phyloP scores from a whole-genome alignment of 2,113 vertebrate species.

The Melospiza melodia region DNA sequence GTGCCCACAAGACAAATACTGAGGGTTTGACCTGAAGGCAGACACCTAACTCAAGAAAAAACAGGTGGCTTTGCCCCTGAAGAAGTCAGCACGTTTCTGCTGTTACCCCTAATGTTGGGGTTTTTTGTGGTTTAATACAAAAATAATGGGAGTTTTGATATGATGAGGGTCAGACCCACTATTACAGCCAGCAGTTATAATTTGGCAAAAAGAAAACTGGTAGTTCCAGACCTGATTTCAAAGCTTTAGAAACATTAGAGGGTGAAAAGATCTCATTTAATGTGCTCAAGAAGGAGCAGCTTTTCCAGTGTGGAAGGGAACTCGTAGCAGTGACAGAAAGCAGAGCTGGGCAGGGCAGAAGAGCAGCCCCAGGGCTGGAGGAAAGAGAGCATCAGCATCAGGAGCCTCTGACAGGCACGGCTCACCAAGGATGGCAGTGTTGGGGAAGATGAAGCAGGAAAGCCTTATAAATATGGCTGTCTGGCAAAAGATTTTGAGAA shows the following conservation, averaged over 20 bases:
- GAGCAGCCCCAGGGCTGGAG: not conserved
- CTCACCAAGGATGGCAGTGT: not conserved
- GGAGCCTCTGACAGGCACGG: not conserved
- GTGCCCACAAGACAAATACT: not conserved
- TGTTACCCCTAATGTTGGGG: not conserved
- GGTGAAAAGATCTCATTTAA: not conserved
- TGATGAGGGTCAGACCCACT: not conserved
- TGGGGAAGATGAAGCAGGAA: too few relatives aligned
- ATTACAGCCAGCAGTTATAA: not conserved
- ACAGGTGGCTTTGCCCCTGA: not conserved
- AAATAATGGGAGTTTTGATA: not conserved
- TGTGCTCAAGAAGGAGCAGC: not conserved
- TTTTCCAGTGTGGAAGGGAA: not conserved
- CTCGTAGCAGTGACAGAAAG: rapidly evolving
- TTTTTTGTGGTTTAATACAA: not conserved
- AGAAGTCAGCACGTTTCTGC: not conserved
- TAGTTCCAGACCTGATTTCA: not conserved
- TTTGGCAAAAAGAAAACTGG: not conserved
- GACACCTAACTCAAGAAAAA: not conserved
- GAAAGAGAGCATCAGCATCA: rapidly evolving
- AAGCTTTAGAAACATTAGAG: not conserved
- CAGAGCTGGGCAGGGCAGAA: rapidly evolving
- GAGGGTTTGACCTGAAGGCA: not conserved
- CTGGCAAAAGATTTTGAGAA: too few relatives aligned
- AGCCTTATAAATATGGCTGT: too few relatives aligned